Evolutionary conservation across 2,888 invertebrate species (phyloP), one percentile per base, ranked within the genome.

Genomic region (Orthonevra nobilis): DNA sequence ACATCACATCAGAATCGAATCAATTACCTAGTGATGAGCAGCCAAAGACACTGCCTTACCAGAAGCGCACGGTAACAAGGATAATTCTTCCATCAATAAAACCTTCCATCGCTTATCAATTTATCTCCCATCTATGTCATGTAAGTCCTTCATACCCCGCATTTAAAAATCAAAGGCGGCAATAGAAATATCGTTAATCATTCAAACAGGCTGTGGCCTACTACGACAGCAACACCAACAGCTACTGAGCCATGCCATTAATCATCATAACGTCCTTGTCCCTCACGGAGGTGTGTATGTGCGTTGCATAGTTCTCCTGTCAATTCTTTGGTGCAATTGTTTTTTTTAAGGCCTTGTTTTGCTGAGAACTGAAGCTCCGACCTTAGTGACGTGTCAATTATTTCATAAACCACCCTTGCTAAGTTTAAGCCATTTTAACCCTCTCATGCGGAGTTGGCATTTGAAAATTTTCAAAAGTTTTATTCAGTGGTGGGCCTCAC

Each of bases 41-140:
- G 15, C 20, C 9, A 19, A 23, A 36, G 36, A 17, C 44, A 20
- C 10, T 28, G 4, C 17, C 40, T 28, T 48, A 42, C 30, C n/a
- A n/a, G n/a, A n/a, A n/a, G n/a, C n/a, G n/a, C n/a, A n/a, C n/a
- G n/a, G n/a, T n/a, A n/a, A n/a, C n/a, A n/a, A n/a, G n/a, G n/a
- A n/a, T n/a, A n/a, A n/a, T n/a, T n/a, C n/a, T n/a, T n/a, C n/a
- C 23, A 52, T 60, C 69, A 52, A 60, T 26, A 50, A 46, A 56
- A 69, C 75, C n/a, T 70, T 70, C 70, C 75, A 77, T 77, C 44
- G 63, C 50, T 77, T 77, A 70, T 77, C 70, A 77, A 77, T 77
- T 70, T 70, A 70, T 63, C 63, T 60, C 69, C 50, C 30, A 75
- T 75, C 63, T 56, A 48, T 70, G 75, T 70, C 56, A 69, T 54